phyloP scores from a whole-genome alignment of 2,888 invertebrate species.

The Aporophyla lueneburgensis region DNA sequence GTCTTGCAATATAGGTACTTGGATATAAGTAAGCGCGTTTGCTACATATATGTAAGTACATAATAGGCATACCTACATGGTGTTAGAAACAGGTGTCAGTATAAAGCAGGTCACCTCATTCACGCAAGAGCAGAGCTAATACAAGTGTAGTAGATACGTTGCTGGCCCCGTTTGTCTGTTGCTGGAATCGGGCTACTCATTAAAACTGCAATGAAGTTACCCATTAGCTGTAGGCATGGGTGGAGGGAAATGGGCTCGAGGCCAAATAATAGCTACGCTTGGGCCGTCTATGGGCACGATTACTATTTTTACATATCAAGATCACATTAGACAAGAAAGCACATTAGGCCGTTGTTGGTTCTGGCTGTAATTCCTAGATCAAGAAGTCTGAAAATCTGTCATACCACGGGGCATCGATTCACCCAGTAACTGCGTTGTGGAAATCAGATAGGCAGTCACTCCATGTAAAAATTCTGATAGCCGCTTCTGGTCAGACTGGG shows the following conservation, averaged over 20 bases:
- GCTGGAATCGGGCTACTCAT: neutral
- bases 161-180: conserved; percentile 4
- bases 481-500: neutral
- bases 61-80: neutral
- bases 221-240: neutral
- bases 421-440: neutral
- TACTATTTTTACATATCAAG: neutral
- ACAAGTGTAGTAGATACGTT: conserved; percentile 15
- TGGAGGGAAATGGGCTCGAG: neutral
- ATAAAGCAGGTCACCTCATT: conserved; percentile 41
- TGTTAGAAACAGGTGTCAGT: neutral
- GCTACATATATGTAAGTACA: neutral
- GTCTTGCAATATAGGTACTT: neutral
- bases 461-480: neutral
- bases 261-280: neutral
- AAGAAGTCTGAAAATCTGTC: neutral
- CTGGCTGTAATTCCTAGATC: neutral
- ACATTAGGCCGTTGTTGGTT: neutral
- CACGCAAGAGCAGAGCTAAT: conserved; percentile 26
- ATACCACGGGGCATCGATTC: neutral
- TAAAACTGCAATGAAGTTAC: conserved; percentile 8
- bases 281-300: neutral
- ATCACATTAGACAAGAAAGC: neutral
- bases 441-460: neutral
- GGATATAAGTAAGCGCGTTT: neutral